Conservation (phyloP, 2,888 invertebrate species). For the Cosmopolites sordidus region DNA sequence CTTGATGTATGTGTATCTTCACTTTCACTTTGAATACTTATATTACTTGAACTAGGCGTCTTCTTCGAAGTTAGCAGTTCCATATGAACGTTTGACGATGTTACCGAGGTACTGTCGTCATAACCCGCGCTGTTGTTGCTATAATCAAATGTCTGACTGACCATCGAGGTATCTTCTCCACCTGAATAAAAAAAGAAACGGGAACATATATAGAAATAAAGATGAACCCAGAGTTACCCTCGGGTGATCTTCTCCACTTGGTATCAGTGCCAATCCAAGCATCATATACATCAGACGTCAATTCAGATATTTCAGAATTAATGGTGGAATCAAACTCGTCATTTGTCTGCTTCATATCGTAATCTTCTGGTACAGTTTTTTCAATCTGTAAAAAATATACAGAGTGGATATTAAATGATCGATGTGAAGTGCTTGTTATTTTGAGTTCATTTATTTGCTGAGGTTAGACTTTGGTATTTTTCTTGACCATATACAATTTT, state of each 20-base stretch:
- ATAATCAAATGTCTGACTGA: conserved; percentile 51
- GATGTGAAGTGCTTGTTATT: too few species aligned
- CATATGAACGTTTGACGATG: conserved; percentile 55
- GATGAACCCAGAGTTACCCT: too few species aligned
- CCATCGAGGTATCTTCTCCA: conserved; percentile 50
- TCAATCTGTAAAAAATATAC: conserved; percentile 16
- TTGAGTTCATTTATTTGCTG: too few species aligned
- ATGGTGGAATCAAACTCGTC: conserved; percentile 49
- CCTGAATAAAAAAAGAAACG: conserved; percentile 32
- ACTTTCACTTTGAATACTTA: conserved; percentile 52
- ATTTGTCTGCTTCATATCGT: conserved; percentile 49
- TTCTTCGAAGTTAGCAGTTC: conserved; percentile 55
- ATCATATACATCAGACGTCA: conserved; percentile 52
- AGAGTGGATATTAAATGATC: too few species aligned
- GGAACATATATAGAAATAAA: background rate
- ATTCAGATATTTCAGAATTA: conserved; percentile 48
- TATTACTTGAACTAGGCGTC: conserved; percentile 54
- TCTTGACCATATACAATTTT: too few species aligned
- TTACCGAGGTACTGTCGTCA: conserved; percentile 53
- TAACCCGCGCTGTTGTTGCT: conserved; percentile 51
- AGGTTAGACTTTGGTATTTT: too few species aligned
- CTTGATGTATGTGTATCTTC: conserved; percentile 42
- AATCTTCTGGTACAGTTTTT: conserved; percentile 38
- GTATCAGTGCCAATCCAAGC: conserved; percentile 64
- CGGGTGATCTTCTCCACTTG: conserved; percentile 69